Evolutionary conservation across 2,797 vertebrate species (phyloP), one percentile per base, ranked within the genome.

Genomic region (Trachops cirrhosus): DNA sequence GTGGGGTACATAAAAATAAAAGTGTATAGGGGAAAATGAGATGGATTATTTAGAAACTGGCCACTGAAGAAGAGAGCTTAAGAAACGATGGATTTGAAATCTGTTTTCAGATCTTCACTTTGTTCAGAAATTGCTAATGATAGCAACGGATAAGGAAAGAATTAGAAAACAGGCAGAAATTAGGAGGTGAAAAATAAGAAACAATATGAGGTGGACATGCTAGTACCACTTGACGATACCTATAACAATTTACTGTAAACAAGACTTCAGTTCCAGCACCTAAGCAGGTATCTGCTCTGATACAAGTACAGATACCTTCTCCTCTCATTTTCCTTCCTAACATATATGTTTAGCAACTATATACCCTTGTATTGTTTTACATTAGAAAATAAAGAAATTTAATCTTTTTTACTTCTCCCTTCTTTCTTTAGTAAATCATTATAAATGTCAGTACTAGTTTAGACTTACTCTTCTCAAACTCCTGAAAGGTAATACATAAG

Each of bases 401-500:
- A 87, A 16, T 62, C 34, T 89, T 90, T 86, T 85, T 7, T 95
- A 67, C 83, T 86, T 80, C 46, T 91, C 70, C 44, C 32, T 44
- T 92, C 44, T 87, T 92, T 93, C 71, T 79, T 94, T 59, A 80
- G 37, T 68, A 71, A 71, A 82, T 95, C 75, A 26, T 82, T 97
- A 54, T 94, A 95, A 97, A 90, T 41, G 82, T 80, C 68, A 50
- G 9, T 79, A 75, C 67, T 93, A 94, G 39, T 79, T 94, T 86
- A 93, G 79, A 67, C 12, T 91, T 90, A 86, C 29, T 94, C 98
- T 98, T 98, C 98, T 97, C 98, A 95, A 94, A 75, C 32, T 91
- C 84, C 37, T 89, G 46, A 95, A 85, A 93, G 86, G 75, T 93
- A 96, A 18, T 78, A 64, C 26, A 26, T 64, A 93, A 89, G 64